Percentiles rank a stretch among this genome's conserved stretches.
phyloP scores from a whole-genome alignment of 2,113 vertebrate species.

The Salvelinus namaycush region DNA sequence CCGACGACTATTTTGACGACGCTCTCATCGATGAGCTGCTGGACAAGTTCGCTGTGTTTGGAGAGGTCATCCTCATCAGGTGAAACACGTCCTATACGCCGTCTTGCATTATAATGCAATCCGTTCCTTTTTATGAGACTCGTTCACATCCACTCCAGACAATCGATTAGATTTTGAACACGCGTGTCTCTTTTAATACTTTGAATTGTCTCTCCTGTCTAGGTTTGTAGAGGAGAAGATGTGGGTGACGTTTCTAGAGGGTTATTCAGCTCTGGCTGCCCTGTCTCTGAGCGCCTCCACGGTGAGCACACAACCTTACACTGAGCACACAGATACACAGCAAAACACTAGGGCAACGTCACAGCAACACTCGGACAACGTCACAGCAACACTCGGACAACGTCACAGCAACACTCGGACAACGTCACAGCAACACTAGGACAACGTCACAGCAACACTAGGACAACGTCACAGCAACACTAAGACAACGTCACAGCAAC shows the following conservation, averaged over 20 bases:
- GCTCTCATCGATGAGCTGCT: slow-evolving; percentile 92
- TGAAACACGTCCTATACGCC: slow-evolving; percentile 33
- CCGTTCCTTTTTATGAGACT: too few species aligned
- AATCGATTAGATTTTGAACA: background rate
- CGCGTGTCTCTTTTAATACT: background rate
- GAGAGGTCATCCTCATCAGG: slow-evolving; percentile 98
- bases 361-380: background rate
- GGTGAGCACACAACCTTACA: slow-evolving; percentile 73
- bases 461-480: background rate
- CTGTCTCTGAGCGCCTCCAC: slow-evolving; percentile 85
- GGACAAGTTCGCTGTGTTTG: slow-evolving; percentile 88
- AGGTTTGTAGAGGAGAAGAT: slow-evolving; percentile 99
- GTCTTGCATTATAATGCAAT: too few species aligned
- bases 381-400: background rate
- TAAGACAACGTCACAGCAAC: background rate
- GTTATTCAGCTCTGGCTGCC: slow-evolving; percentile 89
- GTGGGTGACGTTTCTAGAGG: slow-evolving; percentile 98
- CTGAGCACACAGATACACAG: too few species aligned
- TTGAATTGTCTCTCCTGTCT: slow-evolving; percentile 29
- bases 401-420: too few species aligned
- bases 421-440: too few species aligned
- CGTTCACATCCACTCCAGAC: too few species aligned
- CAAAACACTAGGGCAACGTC: background rate
- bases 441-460: background rate
- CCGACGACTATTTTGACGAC: slow-evolving; percentile 90